phyloP scores from a whole-genome alignment of 1,140 invertebrate species.

The Macrosteles quadrilineatus region DNA sequence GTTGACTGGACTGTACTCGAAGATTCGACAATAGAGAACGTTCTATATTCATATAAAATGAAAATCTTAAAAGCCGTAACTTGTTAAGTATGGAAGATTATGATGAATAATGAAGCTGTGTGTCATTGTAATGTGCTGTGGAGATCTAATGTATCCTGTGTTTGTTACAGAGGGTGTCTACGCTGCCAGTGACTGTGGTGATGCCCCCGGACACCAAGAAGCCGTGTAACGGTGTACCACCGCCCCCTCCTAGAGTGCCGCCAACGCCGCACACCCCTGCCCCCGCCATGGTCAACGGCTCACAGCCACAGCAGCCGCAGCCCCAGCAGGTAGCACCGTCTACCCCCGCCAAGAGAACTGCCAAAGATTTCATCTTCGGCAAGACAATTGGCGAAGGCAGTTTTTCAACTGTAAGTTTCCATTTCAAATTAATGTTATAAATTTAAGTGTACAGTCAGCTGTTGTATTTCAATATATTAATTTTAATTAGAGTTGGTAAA shows the following conservation, averaged over 20 bases:
- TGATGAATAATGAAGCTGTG: too few species aligned
- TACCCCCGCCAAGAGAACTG: slow-evolving; percentile 61
- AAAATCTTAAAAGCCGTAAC: too few species aligned
- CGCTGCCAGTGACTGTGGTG: slow-evolving; percentile 31
- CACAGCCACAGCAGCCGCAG: background rate
- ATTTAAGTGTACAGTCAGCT: background rate
- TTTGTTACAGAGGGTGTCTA: slow-evolving; percentile 36
- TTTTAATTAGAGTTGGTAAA: too few species aligned
- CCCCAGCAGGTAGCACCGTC: background rate
- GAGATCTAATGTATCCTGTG: too few species aligned
- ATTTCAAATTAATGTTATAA: slow-evolving; percentile 34
- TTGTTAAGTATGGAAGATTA: too few species aligned
- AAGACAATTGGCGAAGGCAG: slow-evolving; percentile 96
- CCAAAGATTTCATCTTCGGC: slow-evolving; percentile 93
- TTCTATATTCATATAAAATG: too few species aligned
- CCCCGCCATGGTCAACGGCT: background rate
- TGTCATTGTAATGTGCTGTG: too few species aligned
- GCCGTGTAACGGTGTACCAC: slow-evolving; percentile 24
- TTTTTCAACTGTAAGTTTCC: slow-evolving; percentile 81
- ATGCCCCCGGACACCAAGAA: slow-evolving; percentile 30
- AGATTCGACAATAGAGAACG: too few species aligned
- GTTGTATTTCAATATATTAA: too few species aligned
- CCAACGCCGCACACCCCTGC: slow-evolving; percentile 15
- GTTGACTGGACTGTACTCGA: too few species aligned
- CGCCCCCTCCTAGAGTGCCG: slow-evolving; percentile 9